Evolutionary conservation across 2,113 vertebrate genomes (phyloP).

Genomic region (Ardeotis arabs): DNA sequence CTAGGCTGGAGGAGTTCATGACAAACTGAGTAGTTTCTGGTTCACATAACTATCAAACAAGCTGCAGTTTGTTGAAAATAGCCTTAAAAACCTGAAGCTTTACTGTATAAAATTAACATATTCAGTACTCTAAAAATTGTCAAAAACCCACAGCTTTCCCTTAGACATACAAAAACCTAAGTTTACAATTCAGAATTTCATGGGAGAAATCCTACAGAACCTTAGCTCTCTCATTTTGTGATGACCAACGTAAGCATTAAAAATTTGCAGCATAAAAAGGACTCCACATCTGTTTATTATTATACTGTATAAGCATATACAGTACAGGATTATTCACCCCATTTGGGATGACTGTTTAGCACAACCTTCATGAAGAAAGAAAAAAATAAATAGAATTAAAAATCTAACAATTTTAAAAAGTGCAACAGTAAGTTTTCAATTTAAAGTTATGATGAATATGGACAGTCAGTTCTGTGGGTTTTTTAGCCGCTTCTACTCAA

Average conservation of each 20-base stretch:
- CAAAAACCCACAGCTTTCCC: slow-evolving; percentile 66
- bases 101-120: slow-evolving; percentile 74
- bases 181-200: slow-evolving; percentile 66
- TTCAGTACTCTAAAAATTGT: slow-evolving; percentile 66
- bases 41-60: slow-evolving; percentile 73
- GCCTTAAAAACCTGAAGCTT: slow-evolving; percentile 73
- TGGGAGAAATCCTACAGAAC: slow-evolving; percentile 55
- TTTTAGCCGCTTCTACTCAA: slow-evolving; percentile 49
- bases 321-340: slow-evolving; percentile 43
- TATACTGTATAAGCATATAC: slow-evolving; percentile 28
- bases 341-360: slow-evolving; percentile 54
- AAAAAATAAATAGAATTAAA: slow-evolving; percentile 75
- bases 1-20: slow-evolving; percentile 45
- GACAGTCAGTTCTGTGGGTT: slow-evolving; percentile 50
- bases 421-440: slow-evolving; percentile 63
- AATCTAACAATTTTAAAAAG: slow-evolving; percentile 57
- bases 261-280: slow-evolving; percentile 60
- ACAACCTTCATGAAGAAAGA: slow-evolving; percentile 56
- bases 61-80: slow-evolving; percentile 76
- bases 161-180: slow-evolving; percentile 72
- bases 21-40: slow-evolving; percentile 58
- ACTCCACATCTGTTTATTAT: slow-evolving; percentile 43
- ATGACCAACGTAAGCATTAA: slow-evolving; percentile 26
- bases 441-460: slow-evolving; percentile 5
- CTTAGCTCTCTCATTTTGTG: slow-evolving; percentile 45